Conservation (phyloP, 2,797 vertebrate species). For the Eulemur rubriventer region DNA sequence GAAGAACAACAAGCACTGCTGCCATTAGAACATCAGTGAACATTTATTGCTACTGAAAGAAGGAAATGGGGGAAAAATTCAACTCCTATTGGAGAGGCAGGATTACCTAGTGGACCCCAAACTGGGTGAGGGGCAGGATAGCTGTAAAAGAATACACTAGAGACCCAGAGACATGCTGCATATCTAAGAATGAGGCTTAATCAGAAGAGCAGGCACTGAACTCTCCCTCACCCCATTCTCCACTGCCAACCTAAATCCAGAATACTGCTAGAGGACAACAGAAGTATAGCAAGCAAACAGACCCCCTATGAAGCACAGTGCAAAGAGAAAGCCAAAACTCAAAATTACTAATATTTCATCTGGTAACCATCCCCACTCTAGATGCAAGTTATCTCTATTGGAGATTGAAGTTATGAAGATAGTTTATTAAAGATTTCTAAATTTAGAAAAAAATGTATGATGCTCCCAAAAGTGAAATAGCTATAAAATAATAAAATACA, state of each 20-base stretch:
- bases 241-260: neutral
- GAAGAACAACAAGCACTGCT: neutral
- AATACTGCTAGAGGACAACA: neutral
- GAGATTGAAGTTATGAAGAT: neutral
- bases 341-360: neutral
- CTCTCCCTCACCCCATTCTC: neutral
- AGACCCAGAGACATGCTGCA: neutral
- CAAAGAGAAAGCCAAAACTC: neutral
- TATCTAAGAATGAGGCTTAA: neutral
- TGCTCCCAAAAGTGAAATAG: neutral
- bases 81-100: neutral
- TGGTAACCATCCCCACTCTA: neutral
- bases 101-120: neutral
- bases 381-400: neutral
- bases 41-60: neutral
- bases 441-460: neutral
- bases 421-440: neutral
- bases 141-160: neutral
- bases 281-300: neutral
- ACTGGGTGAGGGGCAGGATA: neutral
- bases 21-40: neutral
- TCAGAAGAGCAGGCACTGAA: neutral
- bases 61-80: neutral
- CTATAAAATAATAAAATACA: neutral
- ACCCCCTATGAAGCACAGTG: neutral